Base-by-base conservation (phyloP, 2,888 invertebrate genomes). In the Phyllotreta striolata region DNA sequence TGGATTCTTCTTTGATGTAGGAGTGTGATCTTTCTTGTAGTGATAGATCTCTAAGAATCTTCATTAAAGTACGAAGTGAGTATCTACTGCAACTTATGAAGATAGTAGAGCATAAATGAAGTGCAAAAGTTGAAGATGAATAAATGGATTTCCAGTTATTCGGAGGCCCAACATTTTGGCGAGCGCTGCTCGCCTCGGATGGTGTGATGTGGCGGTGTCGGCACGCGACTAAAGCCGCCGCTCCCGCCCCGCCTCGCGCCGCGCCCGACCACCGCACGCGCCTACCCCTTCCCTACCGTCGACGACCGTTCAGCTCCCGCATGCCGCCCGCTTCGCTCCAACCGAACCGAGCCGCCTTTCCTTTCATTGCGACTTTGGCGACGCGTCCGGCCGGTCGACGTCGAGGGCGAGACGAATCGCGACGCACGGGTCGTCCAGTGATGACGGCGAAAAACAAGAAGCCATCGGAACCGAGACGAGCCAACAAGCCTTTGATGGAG, bases 401-500 rank as follows among this genome's bases (percentile, higher is more conserved):
- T 55, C 63, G 49, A 65, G 66, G n/a, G 49, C 62, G 66, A 57
- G 40, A 14, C 51, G n/a, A 13, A 37, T 24, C 40, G 37, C 44
- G 44, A 43, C 52, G 44, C 54, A 44, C 55, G 55, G n/a, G 55
- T 41, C 37, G 44, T 40, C 38, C 58, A 71, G 73, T 75, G 68
- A 80, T 80, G 80, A 80, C 80, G 68, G 80, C 80, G 55, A 80
- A 80, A 71, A 78, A 68, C 66, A 80, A 80, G 68, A 65, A 75
- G 64, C 71, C 75, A 41, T 69, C 79, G 54, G 81, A 81, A 72
- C 82, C 82, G 60, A 70, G 85, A 74, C 84, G 90, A 84, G 89
- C 89, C 71, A 90, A 90, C 81, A 91, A 91, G 84, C 90, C 91
- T 76, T 86, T 91, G 77, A 90, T 90, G 90, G 91, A 91, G 85